Percentiles rank a stretch among this genome's conserved stretches.
Evolutionary conservation across 2,888 invertebrate genomes (phyloP).

Genomic region (Aleiodes testaceus): DNA sequence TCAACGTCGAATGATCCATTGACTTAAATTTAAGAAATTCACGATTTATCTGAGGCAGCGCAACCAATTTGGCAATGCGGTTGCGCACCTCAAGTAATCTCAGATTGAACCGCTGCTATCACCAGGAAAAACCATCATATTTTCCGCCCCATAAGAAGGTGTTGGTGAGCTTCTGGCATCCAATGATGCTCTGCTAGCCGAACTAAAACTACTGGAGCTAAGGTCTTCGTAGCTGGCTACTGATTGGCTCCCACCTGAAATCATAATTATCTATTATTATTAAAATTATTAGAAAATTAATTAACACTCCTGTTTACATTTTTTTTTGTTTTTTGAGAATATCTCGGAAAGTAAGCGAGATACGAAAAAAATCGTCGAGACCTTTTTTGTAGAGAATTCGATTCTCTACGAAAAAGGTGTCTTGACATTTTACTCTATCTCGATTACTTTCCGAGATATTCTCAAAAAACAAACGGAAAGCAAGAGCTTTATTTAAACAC

Average conservation of each 20-base stretch:
- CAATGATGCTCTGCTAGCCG: slow-evolving; percentile 84
- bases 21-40: too few species aligned
- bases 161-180: slow-evolving; percentile 84
- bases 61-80: slow-evolving; percentile 65
- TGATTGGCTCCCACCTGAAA: slow-evolving; percentile 77
- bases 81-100: slow-evolving; percentile 67
- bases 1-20: too few species aligned
- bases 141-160: slow-evolving; percentile 83
- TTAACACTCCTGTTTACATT: too few species aligned
- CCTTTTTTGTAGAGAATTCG: too few species aligned
- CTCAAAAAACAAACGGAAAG: not conserved
- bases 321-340: not conserved
- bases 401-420: too few species aligned
- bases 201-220: slow-evolving; percentile 89
- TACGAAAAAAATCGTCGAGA: too few species aligned
- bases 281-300: too few species aligned
- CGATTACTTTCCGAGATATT: too few species aligned
- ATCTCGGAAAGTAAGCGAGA: too few species aligned
- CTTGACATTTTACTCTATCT: too few species aligned
- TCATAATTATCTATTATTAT: slow-evolving; percentile 36
- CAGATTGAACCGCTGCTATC: slow-evolving; percentile 83
- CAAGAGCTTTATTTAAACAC: too few species aligned
- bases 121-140: slow-evolving; percentile 85
- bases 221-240: slow-evolving; percentile 81
- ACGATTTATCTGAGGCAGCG: slow-evolving; percentile 65